These are phyloP conservation scores for Archips xylosteana DNA, from an alignment of 2,888 invertebrate species.

Conservation along the genomic window DNA sequence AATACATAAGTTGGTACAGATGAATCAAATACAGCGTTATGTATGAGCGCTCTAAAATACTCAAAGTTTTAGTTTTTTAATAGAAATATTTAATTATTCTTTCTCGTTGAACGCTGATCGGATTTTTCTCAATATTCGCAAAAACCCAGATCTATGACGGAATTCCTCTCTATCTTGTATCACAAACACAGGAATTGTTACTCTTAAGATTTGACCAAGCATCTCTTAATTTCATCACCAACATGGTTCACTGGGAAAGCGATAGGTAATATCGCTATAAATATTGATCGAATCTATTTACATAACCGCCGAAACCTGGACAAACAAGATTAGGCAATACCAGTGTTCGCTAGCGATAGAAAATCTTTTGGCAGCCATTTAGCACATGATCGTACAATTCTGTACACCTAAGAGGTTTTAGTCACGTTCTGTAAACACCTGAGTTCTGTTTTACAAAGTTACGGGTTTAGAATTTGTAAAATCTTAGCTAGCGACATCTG, in stretches of 20 bases:
- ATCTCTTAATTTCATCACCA: not conserved
- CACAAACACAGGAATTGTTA: not conserved
- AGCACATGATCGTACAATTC: constrained; percentile 22
- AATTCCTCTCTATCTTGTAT: not conserved
- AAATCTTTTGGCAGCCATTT: constrained; percentile 23
- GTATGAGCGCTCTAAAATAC: too few relatives aligned
- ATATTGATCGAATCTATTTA: constrained; percentile 27
- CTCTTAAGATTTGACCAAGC: not conserved
- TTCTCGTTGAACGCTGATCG: not conserved
- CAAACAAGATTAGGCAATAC: constrained; percentile 37
- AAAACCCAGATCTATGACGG: not conserved
- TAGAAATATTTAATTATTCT: not conserved
- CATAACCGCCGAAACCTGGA: constrained; percentile 10
- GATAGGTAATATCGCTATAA: constrained; percentile 19
- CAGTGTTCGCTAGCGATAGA: not conserved
- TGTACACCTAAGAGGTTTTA: constrained; percentile 16
- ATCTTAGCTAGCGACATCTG: too few relatives aligned
- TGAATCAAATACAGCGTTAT: too few relatives aligned
- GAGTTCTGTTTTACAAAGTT: constrained; percentile 7
- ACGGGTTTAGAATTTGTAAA: not conserved
- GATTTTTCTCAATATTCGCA: not conserved
- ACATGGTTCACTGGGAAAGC: too few relatives aligned
- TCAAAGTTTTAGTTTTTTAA: not conserved
- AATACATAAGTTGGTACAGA: not conserved
- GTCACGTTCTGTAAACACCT: constrained; percentile 20